These are phyloP conservation scores for Oikopleura dioica DNA, from an alignment of 23 tunicate genomes.

Conservation along the genomic window DNA sequence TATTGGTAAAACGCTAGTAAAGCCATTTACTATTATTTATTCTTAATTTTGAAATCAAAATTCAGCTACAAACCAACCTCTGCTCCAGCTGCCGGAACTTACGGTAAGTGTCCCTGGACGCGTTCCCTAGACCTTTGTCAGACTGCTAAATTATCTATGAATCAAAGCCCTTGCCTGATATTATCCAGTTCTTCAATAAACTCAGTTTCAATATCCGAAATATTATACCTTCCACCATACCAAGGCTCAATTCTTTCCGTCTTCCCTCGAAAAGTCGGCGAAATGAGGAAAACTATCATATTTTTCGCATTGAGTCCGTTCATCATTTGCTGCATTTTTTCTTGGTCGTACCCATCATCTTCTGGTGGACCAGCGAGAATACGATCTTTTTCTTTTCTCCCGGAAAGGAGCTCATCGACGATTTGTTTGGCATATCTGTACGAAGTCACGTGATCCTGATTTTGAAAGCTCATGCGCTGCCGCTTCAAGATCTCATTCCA, in stretches of 20 bases:
- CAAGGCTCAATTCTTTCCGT: neutral
- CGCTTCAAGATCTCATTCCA: neutral
- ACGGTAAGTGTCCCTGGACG: too few species aligned
- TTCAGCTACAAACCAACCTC: too few species aligned
- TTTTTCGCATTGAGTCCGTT: neutral
- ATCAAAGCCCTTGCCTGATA: too few species aligned
- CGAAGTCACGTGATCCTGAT: neutral
- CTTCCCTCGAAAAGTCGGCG: neutral
- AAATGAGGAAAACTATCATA: neutral
- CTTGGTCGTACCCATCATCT: neutral
- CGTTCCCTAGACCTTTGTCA: too few species aligned
- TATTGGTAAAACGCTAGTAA: too few species aligned
- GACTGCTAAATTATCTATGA: too few species aligned
- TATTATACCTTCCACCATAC: neutral
- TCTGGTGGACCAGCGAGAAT: neutral
- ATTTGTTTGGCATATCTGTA: neutral
- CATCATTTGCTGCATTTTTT: neutral
- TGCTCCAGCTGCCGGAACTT: too few species aligned
- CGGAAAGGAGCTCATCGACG: neutral
- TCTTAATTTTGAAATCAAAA: too few species aligned
- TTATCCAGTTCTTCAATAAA: constrained; percentile 2
- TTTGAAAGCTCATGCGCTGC: neutral
- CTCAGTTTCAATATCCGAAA: neutral
- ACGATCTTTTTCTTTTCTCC: neutral
- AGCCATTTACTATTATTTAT: too few species aligned